A percentile compares a stretch with the other conserved stretches of the same genome.
Evolutionary conservation across 2,113 vertebrate genomes (phyloP).

Genomic region (Anseranas semipalmata): DNA sequence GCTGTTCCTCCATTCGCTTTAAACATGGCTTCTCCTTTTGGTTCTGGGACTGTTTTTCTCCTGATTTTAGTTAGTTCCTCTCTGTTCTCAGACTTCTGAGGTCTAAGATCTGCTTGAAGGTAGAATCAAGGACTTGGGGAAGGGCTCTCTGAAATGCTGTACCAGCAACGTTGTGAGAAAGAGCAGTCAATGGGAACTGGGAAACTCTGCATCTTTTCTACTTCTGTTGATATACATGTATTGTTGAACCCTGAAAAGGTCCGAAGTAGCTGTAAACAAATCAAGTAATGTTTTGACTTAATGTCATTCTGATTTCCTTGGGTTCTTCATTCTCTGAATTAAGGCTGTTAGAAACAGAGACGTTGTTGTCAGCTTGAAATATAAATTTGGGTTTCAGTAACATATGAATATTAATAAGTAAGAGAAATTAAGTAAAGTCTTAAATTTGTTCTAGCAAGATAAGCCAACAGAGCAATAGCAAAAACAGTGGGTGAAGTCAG

Average conservation of each 20-base stretch:
- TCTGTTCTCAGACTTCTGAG: neutral
- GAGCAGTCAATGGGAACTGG: neutral
- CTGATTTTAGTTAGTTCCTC: neutral
- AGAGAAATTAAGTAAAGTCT: constrained; percentile 20
- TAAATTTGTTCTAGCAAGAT: constrained; percentile 37
- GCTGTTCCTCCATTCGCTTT: neutral
- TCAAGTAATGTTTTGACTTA: constrained; percentile 10
- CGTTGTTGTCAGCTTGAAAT: constrained; percentile 35
- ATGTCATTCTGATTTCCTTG: constrained; percentile 18
- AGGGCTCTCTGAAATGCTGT: neutral
- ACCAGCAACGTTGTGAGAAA: neutral
- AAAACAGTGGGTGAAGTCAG: neutral
- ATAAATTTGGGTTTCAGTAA: constrained; percentile 7
- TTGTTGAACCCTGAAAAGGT: neutral
- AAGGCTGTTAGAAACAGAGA: constrained; percentile 7
- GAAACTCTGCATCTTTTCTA: neutral
- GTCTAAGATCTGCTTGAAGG: neutral
- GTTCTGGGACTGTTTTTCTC: neutral
- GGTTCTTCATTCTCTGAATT: neutral
- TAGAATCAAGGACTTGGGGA: neutral
- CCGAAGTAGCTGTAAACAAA: neutral
- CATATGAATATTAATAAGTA: constrained; percentile 51
- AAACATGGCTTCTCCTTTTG: neutral
- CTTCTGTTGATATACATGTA: neutral
- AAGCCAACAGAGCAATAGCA: neutral